Evolutionary conservation across 2,797 vertebrate species (phyloP).

Genomic region (Notamacropus eugenii): DNA sequence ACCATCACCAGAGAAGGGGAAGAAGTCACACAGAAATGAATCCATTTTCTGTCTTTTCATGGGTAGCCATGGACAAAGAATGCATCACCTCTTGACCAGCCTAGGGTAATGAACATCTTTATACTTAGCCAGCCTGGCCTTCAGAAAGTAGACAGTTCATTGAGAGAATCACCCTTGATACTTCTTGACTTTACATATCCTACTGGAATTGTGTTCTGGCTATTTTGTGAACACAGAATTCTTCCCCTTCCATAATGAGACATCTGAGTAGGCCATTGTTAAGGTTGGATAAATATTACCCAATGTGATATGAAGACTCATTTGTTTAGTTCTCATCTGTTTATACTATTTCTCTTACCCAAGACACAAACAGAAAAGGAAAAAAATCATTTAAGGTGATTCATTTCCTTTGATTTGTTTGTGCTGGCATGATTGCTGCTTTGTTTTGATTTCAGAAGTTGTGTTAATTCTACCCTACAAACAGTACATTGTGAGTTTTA

Average conservation of each 20-base stretch:
- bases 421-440: background rate
- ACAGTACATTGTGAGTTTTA: constrained; percentile 34
- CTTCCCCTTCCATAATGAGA: background rate
- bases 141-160: background rate
- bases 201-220: background rate
- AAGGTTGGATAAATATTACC: background rate
- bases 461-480: constrained; percentile 40
- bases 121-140: background rate
- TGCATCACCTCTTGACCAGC: background rate
- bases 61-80: background rate
- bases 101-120: background rate
- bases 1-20: background rate
- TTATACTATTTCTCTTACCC: constrained; percentile 3
- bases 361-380: constrained; percentile 9
- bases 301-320: background rate
- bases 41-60: background rate
- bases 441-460: constrained; percentile 33
- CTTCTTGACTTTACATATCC: background rate
- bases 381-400: constrained; percentile 17
- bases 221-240: background rate
- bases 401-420: constrained; percentile 10
- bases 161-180: background rate
- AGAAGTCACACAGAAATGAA: background rate
- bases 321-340: constrained; percentile 6
- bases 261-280: background rate